Base-by-base conservation (phyloP, 1,140 invertebrate species). In the Periplaneta americana region DNA sequence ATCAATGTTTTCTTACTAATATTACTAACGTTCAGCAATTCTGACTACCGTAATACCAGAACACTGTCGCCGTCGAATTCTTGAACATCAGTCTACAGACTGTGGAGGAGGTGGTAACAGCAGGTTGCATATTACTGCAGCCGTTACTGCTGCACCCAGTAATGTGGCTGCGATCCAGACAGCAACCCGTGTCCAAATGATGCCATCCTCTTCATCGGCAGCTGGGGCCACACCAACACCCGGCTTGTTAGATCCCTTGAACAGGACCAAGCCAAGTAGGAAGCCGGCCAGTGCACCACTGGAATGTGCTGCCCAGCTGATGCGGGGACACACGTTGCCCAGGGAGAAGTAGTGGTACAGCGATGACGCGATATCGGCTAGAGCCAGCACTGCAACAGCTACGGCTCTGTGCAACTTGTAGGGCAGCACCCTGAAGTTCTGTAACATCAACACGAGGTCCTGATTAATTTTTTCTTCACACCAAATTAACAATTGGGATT, bases 251-350 rank as follows among this genome's bases (percentile, higher is more conserved):
- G 39, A 31, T 3, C 66, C 80, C 48, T 34, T 35, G 80, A 80
- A 80, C 33, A 80, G 34, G 32, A 80, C 31, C 37, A 97, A 91
- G 1, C 95, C 96, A n/a, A 96, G 85, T 2, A 96, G 89, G 0
- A 97, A 87, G 1, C 96, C 97, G 5, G 93, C 92, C 1, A 95
- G 83, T 0, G 95, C 96, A 13, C 96, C 97, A 32, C 94, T 93
- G 33, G 94, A 87, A 85, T 97, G 95, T 0, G 96, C 95, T 10
- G 94, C 92, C 91, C 96, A 95, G 39, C 94, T 93, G 36, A 95
- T 92, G 28, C 89, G 87, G 0, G 91, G 90, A 82, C 86, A 88
- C 84, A 78, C 85, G 87, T 85, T 90, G 84, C 80, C 88, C 82
- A 77, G 89, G 74, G 81, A 85, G 85, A 74, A 88, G 85, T 87